phyloP scores from a whole-genome alignment of 1,140 invertebrate genomes.

The Leptonema lineaticorne region DNA sequence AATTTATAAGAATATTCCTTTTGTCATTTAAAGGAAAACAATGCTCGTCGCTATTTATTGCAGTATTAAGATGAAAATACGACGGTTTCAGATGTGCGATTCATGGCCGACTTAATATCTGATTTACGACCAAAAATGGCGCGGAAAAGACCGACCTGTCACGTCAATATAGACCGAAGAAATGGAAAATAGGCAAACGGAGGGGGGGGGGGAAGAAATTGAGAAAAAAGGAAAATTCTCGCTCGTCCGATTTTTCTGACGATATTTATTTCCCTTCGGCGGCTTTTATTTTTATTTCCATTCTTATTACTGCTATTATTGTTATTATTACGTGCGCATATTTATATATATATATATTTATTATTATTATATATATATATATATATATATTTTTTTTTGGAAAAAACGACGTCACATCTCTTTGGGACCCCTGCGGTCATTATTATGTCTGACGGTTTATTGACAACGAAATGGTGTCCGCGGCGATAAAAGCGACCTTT shows the following conservation, averaged over 20 bases:
- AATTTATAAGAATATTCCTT: too few relatives aligned
- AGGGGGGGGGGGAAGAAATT: too few relatives aligned
- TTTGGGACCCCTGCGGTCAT: background rate
- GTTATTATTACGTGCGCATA: too few relatives aligned
- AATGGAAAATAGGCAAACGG: too few relatives aligned
- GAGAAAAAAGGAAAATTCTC: background rate
- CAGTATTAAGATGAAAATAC: too few relatives aligned
- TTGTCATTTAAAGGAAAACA: too few relatives aligned
- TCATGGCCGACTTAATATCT: background rate
- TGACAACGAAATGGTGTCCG: slow-evolving; percentile 8
- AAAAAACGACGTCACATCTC: background rate
- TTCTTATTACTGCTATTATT: too few relatives aligned
- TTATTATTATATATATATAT: too few relatives aligned
- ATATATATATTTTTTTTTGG: too few relatives aligned
- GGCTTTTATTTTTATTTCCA: background rate
- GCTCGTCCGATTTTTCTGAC: background rate
- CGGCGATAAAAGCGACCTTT: background rate
- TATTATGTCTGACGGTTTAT: background rate
- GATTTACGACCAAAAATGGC: background rate
- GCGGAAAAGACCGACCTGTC: background rate
- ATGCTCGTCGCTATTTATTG: too few relatives aligned
- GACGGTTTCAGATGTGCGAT: background rate
- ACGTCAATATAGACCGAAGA: background rate
- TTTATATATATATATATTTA: too few relatives aligned
- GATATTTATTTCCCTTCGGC: background rate